Base-by-base conservation (phyloP, 2,797 vertebrate species). In the Arremon aurantiirostris region DNA sequence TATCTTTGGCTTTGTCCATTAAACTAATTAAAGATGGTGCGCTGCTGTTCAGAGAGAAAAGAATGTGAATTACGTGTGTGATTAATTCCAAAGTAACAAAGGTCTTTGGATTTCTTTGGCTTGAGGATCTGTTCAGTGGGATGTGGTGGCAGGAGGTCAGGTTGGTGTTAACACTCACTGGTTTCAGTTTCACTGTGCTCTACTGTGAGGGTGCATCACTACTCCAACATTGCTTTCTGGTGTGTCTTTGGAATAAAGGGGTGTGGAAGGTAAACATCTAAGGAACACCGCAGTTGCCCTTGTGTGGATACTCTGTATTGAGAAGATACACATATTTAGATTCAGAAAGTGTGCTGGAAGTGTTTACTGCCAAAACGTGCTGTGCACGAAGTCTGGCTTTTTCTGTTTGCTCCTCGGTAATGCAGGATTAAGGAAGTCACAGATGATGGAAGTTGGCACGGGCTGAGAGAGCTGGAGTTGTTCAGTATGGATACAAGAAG, bases 141-240 rank as follows among this genome's bases (percentile, higher is more conserved):
- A 26, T 34, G 14, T 34, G 35, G 34, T 72, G 34, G 47, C 11
- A 57, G 47, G 42, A 57, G 46, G 30, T 86, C 42, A 56, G 71
- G 11, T 26, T 77, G 34, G 12, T 1, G 1, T 61, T 65, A 57
- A 2, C 0, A 0, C 30, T 59, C 30, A 4, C 15, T 61, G n/a
- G 12, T 47, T 81, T 76, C 15, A 6, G 35, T 66, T 84, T 71
- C 61, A 5, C 23, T 26, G 0, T 41, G 18, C 28, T 55, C 4
- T n/a, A 4, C 28, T n/a, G 22, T 20, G 20, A 14, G 35, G n/a
- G 46, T n/a, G 5, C 41, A 22, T 41, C 5, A 3, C 28, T 65
- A 30, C 46, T 68, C 17, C 12, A 42, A 11, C 44, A 23, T 46
- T 46, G 22, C 44, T 23, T 46, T 46, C 44, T 46, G 44, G 22